These are phyloP conservation scores for Agrochola lychnidis DNA, from an alignment of 2,888 invertebrate species.

Conservation along the genomic window DNA sequence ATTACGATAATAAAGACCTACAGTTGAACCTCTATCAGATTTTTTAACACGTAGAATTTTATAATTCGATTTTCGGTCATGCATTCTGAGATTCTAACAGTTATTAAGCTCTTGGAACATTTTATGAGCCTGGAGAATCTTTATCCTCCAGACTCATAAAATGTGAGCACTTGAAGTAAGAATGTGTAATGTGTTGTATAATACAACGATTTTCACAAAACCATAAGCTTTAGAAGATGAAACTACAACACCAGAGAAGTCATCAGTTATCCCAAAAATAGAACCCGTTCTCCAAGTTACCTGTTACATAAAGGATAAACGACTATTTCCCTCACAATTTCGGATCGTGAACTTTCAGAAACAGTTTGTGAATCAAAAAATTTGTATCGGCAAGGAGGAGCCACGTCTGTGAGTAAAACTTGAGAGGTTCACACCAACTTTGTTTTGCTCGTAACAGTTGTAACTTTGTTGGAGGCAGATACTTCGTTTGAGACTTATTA, in stretches of 20 bases:
- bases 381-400: slow-evolving; percentile 1
- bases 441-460: slow-evolving; percentile 15
- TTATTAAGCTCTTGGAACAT: not conserved
- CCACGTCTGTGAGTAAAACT: slow-evolving; percentile 9
- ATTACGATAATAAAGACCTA: not conserved
- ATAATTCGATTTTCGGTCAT: not conserved
- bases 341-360: slow-evolving; percentile 5
- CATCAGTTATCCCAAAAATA: slow-evolving; percentile 2
- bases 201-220: not conserved
- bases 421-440: slow-evolving; percentile 42
- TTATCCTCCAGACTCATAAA: no score
- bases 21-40: no score
- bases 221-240: not conserved
- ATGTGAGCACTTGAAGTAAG: no score
- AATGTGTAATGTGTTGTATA: not conserved
- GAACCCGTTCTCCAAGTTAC: slow-evolving; percentile 2
- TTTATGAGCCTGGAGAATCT: not conserved
- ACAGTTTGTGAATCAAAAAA: slow-evolving; percentile 18
- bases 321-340: slow-evolving; percentile 12
- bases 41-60: not conserved
- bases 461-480: slow-evolving; percentile 32
- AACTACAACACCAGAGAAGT: not conserved
- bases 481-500: slow-evolving; percentile 7
- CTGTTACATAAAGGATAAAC: slow-evolving; percentile 1
- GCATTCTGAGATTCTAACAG: no score